Percentiles rank a stretch among this genome's conserved stretches.
phyloP scores from a whole-genome alignment of 2,113 vertebrate genomes.

The Halichoerus grypus region DNA sequence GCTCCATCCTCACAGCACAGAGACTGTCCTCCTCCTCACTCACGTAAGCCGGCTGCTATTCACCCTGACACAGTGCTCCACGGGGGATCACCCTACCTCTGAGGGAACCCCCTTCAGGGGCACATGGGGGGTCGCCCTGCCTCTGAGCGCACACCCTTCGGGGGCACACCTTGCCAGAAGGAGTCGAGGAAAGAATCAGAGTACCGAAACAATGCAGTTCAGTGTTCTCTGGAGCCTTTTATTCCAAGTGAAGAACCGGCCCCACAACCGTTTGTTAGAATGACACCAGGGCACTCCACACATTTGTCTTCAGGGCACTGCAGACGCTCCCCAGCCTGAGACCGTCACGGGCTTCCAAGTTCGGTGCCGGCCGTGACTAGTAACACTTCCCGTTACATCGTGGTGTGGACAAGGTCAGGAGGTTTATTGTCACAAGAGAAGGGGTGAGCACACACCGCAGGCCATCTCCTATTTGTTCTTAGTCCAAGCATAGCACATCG shows the following conservation, averaged over 20 bases:
- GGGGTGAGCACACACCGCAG: not conserved
- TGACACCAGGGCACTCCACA: not conserved
- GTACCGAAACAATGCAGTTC: not conserved
- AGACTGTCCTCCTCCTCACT: not conserved
- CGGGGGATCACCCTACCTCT: not conserved
- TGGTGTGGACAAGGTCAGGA: not conserved
- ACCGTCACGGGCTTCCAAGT: not conserved
- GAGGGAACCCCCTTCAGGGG: not conserved
- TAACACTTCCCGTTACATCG: fast-evolving
- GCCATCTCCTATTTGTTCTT: not conserved
- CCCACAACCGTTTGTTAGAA: too few relatives aligned
- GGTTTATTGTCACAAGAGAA: not conserved
- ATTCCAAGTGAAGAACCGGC: not conserved
- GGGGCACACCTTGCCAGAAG: not conserved
- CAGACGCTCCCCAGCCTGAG: too few relatives aligned
- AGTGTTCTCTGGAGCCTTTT: not conserved
- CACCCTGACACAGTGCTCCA: not conserved
- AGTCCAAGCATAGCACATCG: fast-evolving
- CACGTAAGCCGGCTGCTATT: fast-evolving
- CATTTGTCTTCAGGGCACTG: not conserved
- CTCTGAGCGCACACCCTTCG: not conserved
- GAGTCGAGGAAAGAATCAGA: not conserved
- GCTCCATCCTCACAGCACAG: not conserved
- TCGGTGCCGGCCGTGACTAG: not conserved
- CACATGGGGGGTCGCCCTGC: not conserved